Evolutionary conservation across 1,140 invertebrate species (phyloP), one percentile per base, ranked within the genome.

Genomic region (Drosophila bifasciata): DNA sequence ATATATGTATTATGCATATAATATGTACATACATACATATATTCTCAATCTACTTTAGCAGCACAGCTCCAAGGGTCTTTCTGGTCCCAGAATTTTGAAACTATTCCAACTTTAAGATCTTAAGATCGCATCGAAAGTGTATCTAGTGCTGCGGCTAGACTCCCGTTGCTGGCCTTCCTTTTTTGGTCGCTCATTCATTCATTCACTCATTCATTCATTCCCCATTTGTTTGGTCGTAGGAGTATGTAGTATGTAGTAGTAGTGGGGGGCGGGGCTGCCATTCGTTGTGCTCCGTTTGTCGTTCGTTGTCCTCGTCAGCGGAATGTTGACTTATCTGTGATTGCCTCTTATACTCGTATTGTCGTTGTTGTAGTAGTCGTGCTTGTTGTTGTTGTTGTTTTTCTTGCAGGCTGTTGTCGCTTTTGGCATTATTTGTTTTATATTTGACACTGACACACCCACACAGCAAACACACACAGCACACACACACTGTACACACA

Each of bases 281-380:
- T 3, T 50, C 1, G 5, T 13, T 13, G 0, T 17, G 32, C 45
- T 6, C 11, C 23, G 9, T n/a, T 19, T 32, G 48, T 13, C 9
- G 19, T 21, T n/a, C 60, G 58, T 57, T 78, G 76, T 66, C 52
- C 66, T 52, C 46, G 70, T 79, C 81, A 73, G 73, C 73, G 79
- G 50, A 80, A 80, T 85, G 80, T 74, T 86, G 80, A 85, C 81
- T 85, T 85, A 77, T 86, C 76, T 80, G 68, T 73, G 76, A 85
- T 73, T 85, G 70, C 76, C 64, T 68, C 32, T 51, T 50, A 79
- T 62, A 55, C n/a, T 68, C 61, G 73, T 51, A 43, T 40, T 69
- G 45, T 63, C 67, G 79, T 75, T 63, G 48, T 49, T 43, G 28
- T 21, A 46, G 36, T 40, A n/a, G n/a, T 68, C 61, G 73, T 51